Conservation (phyloP, 2,888 invertebrate genomes). For the Bombylius discolor region DNA sequence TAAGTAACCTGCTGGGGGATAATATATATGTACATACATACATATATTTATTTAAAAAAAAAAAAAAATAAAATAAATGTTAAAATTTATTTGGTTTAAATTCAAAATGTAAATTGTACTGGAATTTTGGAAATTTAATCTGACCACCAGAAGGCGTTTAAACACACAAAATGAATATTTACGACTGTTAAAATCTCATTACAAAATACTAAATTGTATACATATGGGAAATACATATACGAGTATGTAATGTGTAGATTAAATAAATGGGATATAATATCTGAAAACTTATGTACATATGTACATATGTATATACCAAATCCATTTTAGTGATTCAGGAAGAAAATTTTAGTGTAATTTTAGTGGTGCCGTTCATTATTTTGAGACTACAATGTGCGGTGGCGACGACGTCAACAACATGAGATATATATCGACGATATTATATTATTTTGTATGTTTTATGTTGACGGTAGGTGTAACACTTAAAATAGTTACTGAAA, state of each 20-base stretch:
- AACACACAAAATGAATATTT: not conserved
- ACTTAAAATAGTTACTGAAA: not conserved
- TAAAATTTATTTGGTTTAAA: too few species aligned
- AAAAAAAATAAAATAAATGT: too few species aligned
- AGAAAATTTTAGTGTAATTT: too few species aligned
- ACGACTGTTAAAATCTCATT: not conserved
- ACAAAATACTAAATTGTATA: not conserved
- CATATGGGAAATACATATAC: too few species aligned
- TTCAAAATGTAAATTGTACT: not conserved
- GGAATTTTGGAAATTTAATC: constrained; percentile 7
- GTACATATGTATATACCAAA: too few species aligned
- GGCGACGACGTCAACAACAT: too few species aligned
- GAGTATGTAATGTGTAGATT: not conserved
- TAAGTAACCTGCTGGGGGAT: not conserved
- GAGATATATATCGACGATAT: not conserved
- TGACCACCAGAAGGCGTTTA: constrained; percentile 7
- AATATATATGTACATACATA: not conserved
- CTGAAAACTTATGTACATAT: not conserved
- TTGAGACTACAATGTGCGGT: too few species aligned
- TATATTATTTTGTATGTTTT: not conserved
- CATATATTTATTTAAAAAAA: too few species aligned
- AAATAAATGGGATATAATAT: not conserved
- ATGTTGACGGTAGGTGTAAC: not conserved
- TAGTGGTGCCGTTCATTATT: too few species aligned
- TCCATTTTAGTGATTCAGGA: too few species aligned